These are phyloP conservation scores for Camptogramma bilineatum DNA, from an alignment of 2,888 invertebrate species.

Conservation along the genomic window DNA sequence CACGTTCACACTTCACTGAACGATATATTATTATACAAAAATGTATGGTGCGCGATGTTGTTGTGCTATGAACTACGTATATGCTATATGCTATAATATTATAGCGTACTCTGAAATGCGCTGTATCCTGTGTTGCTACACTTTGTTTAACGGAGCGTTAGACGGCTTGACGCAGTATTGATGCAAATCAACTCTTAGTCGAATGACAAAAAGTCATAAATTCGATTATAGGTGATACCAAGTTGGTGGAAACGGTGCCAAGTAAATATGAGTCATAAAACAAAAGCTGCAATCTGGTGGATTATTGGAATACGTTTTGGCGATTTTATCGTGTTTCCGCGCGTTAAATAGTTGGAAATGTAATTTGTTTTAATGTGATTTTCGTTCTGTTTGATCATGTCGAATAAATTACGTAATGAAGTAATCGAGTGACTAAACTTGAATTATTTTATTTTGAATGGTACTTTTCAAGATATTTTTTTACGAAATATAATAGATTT, in stretches of 20 bases:
- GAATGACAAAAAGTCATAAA: conserved; percentile 2
- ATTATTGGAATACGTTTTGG: conserved; percentile 44
- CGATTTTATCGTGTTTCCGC: conserved; percentile 40
- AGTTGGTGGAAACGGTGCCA: conserved; percentile 38
- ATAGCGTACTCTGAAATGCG: too few species aligned
- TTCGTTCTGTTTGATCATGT: conserved; percentile 28
- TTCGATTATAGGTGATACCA: neutral
- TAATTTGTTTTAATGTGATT: conserved; percentile 37
- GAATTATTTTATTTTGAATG: conserved; percentile 5
- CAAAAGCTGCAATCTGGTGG: conserved; percentile 46
- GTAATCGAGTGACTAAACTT: conserved; percentile 18
- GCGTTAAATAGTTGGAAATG: conserved; percentile 40
- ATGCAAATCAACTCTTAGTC: conserved; percentile 1
- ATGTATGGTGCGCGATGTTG: too few species aligned
- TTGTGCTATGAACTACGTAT: too few species aligned
- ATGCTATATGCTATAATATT: too few species aligned
- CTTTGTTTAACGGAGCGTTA: neutral
- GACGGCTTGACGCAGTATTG: neutral
- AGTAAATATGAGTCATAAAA: conserved; percentile 48
- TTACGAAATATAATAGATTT: too few species aligned
- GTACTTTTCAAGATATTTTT: neutral
- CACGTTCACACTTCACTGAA: too few species aligned
- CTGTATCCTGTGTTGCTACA: too few species aligned
- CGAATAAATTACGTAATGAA: conserved; percentile 30
- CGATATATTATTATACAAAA: too few species aligned